Base-by-base conservation (phyloP, 2,888 invertebrate species). In the Lymantria dispar region DNA sequence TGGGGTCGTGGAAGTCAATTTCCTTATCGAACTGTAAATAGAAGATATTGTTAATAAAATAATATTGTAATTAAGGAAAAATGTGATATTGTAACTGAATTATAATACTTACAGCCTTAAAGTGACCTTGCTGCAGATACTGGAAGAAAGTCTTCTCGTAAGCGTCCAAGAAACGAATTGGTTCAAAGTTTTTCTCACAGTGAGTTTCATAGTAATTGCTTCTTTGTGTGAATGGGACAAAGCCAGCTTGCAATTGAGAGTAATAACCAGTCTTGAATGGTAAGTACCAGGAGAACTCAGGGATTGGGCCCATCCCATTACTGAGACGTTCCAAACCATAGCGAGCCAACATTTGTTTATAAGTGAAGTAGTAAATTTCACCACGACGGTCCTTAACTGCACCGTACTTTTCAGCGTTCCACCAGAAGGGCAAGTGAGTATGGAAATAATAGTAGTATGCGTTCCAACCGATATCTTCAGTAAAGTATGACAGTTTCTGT, bases 271-370 rank as follows among this genome's bases (percentile, higher is more conserved):
- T 75, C 56, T 78, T 71, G 54, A 85, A 80, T 0, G 95, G 93
- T 48, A 93, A 91, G 80, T 92, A 95, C 89, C 92, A 94, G n/a
- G 94, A 91, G 72, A 94, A 92, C 33, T 92, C 87, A 7, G 93
- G 91, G 57, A 95, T 92, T 42, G 92, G 92, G 11, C 93, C 93
- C 54, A 95, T 70, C 14, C 92, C 93, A 62, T 94, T 93, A 33
- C 94, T 91, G 49, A 94, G 81, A 79, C 95, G 94, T 72, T 95
- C 95, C 71, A 95, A 78, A 70, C 94, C 93, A 88, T 94, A 95
- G 70, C 95, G 94, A 54, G 94, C 93, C 66, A 94, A 72, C 11
- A 95, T 70, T 76, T 95, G 94, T 70, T 95, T 94, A 73, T 95
- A 94, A 73, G 92, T 87, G 85, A 91, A 94, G 76, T 93, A 93